Evolutionary conservation across 2,113 vertebrate genomes (phyloP).

Genomic region (Paradoxurus hermaphroditus): DNA sequence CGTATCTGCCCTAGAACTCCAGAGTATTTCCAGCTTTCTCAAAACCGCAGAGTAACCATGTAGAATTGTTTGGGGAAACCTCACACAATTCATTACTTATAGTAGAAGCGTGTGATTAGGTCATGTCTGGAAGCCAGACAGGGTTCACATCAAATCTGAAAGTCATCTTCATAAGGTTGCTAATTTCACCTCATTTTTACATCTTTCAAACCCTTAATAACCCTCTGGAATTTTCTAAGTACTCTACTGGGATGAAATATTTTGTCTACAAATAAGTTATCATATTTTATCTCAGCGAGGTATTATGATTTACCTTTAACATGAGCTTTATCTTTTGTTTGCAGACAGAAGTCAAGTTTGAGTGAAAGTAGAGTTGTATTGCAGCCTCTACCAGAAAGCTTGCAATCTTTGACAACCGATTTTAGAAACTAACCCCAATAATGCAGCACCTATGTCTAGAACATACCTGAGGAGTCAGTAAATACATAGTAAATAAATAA

Average conservation of each 20-base stretch:
- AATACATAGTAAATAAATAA: not conserved
- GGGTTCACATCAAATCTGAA: not conserved
- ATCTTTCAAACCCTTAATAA: constrained; percentile 6
- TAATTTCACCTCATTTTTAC: not conserved
- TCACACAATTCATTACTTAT: not conserved
- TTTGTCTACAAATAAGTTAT: constrained; percentile 7
- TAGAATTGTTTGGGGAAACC: not conserved
- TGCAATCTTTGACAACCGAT: not conserved
- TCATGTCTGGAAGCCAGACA: not conserved
- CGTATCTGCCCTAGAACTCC: not conserved
- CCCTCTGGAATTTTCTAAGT: not conserved
- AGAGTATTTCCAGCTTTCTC: not conserved
- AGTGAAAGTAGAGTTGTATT: not conserved
- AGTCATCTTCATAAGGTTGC: not conserved
- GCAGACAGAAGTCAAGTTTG: not conserved
- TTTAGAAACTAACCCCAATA: not conserved
- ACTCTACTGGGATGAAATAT: not conserved
- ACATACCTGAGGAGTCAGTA: not conserved
- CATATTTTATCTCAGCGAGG: not conserved
- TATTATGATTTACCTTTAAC: not conserved
- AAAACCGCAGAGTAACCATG: not conserved
- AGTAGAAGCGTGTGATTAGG: not conserved
- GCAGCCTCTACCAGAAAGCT: not conserved
- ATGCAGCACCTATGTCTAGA: not conserved
- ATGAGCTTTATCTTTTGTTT: not conserved